phyloP scores from a whole-genome alignment of 2,113 vertebrate genomes.

The Hemichromis elongatus region DNA sequence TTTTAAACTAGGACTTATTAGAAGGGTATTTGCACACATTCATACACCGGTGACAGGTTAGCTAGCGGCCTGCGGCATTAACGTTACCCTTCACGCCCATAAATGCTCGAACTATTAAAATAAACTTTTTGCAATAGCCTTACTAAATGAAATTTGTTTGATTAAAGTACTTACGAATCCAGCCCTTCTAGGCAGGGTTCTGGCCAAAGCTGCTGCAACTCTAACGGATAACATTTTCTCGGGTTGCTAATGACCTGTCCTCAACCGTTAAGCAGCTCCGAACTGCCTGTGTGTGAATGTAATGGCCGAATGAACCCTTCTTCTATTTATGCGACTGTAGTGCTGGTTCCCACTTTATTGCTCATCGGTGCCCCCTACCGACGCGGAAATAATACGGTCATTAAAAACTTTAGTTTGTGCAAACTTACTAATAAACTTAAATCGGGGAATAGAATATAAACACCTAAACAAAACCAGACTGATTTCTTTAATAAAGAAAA shows the following conservation, averaged over 20 bases:
- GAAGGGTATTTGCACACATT: background rate
- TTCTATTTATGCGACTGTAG: constrained; percentile 37
- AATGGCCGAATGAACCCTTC: constrained; percentile 70
- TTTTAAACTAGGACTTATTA: accelerated
- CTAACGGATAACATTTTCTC: constrained; percentile 85
- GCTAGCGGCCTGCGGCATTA: constrained; percentile 41
- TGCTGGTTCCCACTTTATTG: background rate
- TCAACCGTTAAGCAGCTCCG: constrained; percentile 50
- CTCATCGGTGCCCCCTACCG: constrained; percentile 17
- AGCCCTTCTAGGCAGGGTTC: constrained; percentile 81
- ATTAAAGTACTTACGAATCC: constrained; percentile 78
- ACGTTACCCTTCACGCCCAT: constrained; percentile 52
- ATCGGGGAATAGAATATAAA: background rate
- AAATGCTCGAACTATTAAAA: background rate
- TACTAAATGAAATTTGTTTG: background rate
- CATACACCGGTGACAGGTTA: background rate
- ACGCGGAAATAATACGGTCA: background rate
- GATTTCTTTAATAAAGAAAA: too few species aligned
- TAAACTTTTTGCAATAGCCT: background rate
- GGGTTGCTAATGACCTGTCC: constrained; percentile 60
- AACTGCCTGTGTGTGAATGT: constrained; percentile 47
- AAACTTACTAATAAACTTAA: background rate
- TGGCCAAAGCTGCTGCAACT: constrained; percentile 83
- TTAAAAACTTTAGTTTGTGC: background rate
- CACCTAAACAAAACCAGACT: background rate